These are phyloP conservation scores for Hydrocynus forskahlii DNA, from an alignment of 2,797 vertebrate species.

Conservation along the genomic window DNA sequence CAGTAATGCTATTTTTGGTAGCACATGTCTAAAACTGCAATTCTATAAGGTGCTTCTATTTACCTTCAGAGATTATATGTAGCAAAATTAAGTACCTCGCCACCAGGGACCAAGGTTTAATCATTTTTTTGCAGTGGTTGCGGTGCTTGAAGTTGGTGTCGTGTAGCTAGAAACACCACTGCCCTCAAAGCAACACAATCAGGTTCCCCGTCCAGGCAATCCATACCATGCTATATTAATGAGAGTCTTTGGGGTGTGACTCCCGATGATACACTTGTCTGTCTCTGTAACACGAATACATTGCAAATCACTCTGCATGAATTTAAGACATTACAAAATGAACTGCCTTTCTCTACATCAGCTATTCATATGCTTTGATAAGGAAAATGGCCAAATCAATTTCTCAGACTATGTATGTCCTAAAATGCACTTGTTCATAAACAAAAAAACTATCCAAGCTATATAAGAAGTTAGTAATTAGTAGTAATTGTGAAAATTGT, in stretches of 20 bases:
- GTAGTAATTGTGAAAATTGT: neutral
- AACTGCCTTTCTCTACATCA: neutral
- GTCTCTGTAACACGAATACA: neutral
- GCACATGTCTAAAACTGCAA: slow-evolving; percentile 56
- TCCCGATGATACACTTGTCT: neutral
- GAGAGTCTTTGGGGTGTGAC: neutral
- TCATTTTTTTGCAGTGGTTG: neutral
- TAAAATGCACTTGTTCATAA: neutral
- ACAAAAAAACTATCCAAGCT: neutral
- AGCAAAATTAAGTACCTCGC: slow-evolving; percentile 33
- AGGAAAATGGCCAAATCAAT: neutral
- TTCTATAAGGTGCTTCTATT: slow-evolving; percentile 43
- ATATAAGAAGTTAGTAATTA: neutral
- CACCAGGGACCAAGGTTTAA: neutral
- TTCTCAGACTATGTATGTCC: too few relatives aligned
- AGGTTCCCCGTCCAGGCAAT: neutral
- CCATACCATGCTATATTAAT: neutral
- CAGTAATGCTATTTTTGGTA: slow-evolving; percentile 57
- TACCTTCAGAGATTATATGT: slow-evolving; percentile 4
- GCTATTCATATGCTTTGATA: neutral
- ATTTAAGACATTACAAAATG: neutral
- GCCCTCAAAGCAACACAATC: neutral
- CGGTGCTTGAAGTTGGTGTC: neutral
- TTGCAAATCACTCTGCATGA: neutral
- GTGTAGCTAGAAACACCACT: neutral